Evolutionary conservation across 2,888 invertebrate genomes (phyloP), one percentile per base, ranked within the genome.

Genomic region (Lasiommata megera): DNA sequence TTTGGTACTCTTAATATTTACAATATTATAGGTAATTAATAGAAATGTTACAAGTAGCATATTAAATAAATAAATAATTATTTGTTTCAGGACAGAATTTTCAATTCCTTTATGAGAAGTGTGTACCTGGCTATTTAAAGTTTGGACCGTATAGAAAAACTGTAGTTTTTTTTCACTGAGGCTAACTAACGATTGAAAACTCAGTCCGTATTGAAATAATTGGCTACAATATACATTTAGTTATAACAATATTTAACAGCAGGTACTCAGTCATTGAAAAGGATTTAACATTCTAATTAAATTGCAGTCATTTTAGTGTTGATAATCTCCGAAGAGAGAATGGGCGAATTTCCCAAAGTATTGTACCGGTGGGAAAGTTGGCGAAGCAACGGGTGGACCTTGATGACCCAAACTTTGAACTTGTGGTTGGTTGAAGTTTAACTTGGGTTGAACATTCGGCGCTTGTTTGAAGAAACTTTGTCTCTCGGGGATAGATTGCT

Each of bases 341-440:
- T 80, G 76, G 0, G 87, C 84, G 18, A 73, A 84, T 62, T 84
- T 84, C 0, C 86, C 86, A 54, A 80, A 84, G 60, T 82, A 87
- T 56, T 86, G 87, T 6, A 85, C 77, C 6, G 82, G 70, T 0
- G 84, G 76, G 57, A 75, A 79, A 0, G 79, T 67, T 2, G 84
- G 79, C 1, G 72, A 56, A 1, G 68, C 67, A 3, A 64, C 65
- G 29, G 69, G 58, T 11, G 63, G 56, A n/a, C 60, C 63, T 28
- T 62, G 60, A 36, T 70, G 68, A 7, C 65, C 68, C 2, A 65
- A 34, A 52, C 63, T 66, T 50, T 67, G 69, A 9, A 56, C 40
- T 46, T 58, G 43, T 11, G 50, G 60, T 36, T 62, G 64, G 18
- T 41, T 38, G 6, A 28, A 44, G 17, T 46, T 38, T 12, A 31